Evolutionary conservation across 92 coral and sea anemone genomes (phyloP), one percentile per base, ranked within the genome.

Genomic region (Epizoanthus rinbou): DNA sequence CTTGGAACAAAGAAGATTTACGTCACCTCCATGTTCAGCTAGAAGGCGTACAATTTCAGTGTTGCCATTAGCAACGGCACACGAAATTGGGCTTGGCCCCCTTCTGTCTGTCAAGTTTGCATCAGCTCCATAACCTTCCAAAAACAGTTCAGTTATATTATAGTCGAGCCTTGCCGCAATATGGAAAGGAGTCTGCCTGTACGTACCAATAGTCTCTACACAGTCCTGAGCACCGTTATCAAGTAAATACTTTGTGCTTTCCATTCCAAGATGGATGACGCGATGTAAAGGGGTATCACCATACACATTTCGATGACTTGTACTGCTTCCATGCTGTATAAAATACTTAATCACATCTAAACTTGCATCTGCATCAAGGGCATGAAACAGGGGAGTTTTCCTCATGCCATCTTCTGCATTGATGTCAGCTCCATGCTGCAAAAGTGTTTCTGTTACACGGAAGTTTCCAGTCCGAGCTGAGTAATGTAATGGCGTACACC

Each of bases 41-140:
- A 78, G 58, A 8, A 78, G 82, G 0, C 70, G 82, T 13, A 78
- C 39, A 14, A 33, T 63, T 16, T 78, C 71, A 78, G 9, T 47
- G 8, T 35, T 62, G 39, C 69, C 71, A 10, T 65, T 43, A 14
- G 71, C 35, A 63, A 78, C 82, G 1, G 82, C 82, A 6, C 70
- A 78, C 3, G 71, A 58, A 41, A 78, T 78, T 9, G 82, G 82
- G 25, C 82, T 78, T 62, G 82, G 82, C 65, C 82, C 82, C 82
- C 41, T 78, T 78, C 82, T 57, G 25, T 60, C 58, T 60, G 82
- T 78, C 15, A 78, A 78, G 47, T 78, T 78, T 41, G 82, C 71
- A 43, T 78, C 82, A 6, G 82, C 82, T 78, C 82, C 82, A 62
- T 47, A 47, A 47, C 15, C 64, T 28, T 78, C 45, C 35, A 78